Conservation (phyloP, 2,113 vertebrate genomes). For the Vidua macroura region DNA sequence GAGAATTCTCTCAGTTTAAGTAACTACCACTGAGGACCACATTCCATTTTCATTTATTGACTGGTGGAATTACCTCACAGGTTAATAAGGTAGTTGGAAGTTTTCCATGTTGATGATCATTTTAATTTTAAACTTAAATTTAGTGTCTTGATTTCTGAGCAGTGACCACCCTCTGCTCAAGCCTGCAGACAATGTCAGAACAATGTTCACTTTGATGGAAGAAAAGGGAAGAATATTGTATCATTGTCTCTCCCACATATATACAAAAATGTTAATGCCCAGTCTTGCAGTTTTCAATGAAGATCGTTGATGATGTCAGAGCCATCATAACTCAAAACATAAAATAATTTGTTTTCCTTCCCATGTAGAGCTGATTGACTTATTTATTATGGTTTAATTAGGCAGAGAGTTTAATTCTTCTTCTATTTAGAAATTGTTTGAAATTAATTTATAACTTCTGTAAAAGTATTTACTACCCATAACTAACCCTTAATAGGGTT, state of each 20-base stretch:
- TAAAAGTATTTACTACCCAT: not conserved
- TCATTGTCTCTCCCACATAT: not conserved
- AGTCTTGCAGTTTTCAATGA: not conserved
- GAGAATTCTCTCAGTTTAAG: not conserved
- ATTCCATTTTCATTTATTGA: slow-evolving; percentile 5
- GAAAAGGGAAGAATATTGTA: not conserved
- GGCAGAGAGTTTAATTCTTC: not conserved
- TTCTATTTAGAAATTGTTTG: not conserved
- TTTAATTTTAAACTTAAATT: not conserved
- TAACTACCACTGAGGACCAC: not conserved
- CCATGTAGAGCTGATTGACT: not conserved
- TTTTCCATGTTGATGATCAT: not conserved
- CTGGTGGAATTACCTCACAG: not conserved
- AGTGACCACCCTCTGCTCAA: not conserved
- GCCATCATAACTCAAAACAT: not conserved
- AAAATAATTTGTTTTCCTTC: not conserved
- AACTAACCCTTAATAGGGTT: not conserved
- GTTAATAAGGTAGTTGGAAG: not conserved
- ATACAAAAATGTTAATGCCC: not conserved
- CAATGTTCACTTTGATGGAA: not conserved
- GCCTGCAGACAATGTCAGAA: not conserved
- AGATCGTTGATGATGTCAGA: not conserved
- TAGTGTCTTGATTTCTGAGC: not conserved
- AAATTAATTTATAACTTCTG: not conserved
- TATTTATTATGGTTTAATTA: not conserved